These are phyloP conservation scores for Scylla paramamosain DNA, from an alignment of 1,140 invertebrate species.

Conservation along the genomic window DNA sequence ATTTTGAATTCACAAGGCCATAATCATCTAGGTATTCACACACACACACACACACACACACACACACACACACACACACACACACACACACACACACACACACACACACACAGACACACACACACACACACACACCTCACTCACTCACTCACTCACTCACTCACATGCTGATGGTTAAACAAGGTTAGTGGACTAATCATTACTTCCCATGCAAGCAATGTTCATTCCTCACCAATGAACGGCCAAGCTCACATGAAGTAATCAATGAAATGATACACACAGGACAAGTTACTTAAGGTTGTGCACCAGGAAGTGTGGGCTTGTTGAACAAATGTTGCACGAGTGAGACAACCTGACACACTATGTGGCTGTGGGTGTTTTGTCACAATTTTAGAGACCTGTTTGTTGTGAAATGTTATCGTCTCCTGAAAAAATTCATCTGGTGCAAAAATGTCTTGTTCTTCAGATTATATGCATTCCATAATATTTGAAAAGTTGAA, in stretches of 20 bases:
- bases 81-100: neutral
- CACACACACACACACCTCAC: neutral
- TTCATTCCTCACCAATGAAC: neutral
- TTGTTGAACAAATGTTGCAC: neutral
- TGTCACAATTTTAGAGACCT: too few species aligned
- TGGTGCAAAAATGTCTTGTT: neutral
- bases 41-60: neutral
- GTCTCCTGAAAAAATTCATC: too few species aligned
- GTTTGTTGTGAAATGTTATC: too few species aligned
- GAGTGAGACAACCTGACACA: neutral
- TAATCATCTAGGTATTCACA: neutral
- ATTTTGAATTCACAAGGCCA: constrained; percentile 56
- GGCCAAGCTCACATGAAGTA: neutral
- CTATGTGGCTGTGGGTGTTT: neutral
- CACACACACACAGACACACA: neutral
- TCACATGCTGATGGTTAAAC: neutral
- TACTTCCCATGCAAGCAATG: neutral
- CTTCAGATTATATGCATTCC: neutral
- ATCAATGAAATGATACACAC: neutral
- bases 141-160: neutral
- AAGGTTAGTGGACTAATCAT: neutral
- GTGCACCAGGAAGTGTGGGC: neutral
- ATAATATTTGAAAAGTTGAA: neutral
- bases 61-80: constrained; percentile 31
- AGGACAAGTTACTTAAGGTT: neutral